These are phyloP conservation scores for Pseudotriccus pelzelni DNA, from an alignment of 2,797 vertebrate species.

Conservation along the genomic window DNA sequence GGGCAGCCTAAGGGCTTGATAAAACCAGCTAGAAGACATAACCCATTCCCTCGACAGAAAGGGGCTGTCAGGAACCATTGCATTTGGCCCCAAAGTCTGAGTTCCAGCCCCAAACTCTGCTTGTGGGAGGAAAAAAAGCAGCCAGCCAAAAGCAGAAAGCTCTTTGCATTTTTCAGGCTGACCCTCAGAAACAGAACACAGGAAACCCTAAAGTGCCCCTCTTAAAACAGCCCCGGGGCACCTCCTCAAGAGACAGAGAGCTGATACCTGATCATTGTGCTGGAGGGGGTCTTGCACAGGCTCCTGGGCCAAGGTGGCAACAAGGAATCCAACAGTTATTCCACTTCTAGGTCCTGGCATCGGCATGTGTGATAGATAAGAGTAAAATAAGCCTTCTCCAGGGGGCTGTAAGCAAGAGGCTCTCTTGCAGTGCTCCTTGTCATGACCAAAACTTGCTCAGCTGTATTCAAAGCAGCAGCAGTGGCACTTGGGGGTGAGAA, in stretches of 20 bases:
- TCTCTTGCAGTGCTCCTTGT: neutral
- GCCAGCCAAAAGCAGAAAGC: neutral
- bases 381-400: neutral
- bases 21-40: neutral
- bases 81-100: neutral
- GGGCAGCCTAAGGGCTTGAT: neutral
- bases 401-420: rapidly evolving
- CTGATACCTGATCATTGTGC: rapidly evolving
- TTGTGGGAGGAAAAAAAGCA: neutral
- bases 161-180: neutral
- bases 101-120: neutral
- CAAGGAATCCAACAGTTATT: neutral
- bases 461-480: neutral
- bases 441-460: neutral
- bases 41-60: too few relatives aligned
- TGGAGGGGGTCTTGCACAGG: neutral
- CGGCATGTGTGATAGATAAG: neutral
- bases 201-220: neutral
- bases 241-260: neutral
- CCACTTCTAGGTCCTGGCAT: neutral
- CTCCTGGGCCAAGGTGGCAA: neutral
- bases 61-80: neutral
- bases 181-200: neutral
- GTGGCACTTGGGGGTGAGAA: neutral
- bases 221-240: neutral